Base-by-base conservation (phyloP, 2,797 vertebrate species). In the Cynopterus sphinx region DNA sequence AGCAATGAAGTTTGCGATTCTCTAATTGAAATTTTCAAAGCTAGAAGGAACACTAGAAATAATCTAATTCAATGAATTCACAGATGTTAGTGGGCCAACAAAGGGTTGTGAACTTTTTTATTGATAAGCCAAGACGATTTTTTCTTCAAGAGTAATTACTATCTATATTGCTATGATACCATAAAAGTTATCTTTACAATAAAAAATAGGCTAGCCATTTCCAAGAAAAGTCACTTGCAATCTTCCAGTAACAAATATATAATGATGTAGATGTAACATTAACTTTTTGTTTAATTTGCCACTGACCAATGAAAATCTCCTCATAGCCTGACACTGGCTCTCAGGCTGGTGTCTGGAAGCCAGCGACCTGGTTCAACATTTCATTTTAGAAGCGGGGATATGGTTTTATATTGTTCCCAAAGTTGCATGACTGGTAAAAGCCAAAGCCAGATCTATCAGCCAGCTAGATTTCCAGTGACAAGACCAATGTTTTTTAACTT, bases 191-290 rank as follows among this genome's bases (percentile, higher is more conserved):
- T 96, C 95, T 97, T 96, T 91, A 91, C 63, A 93, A 91, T 95
- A 59, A 96, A 95, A 96, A 91, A 67, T 24, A 87, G 33, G 93
- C 81, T 21, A 93, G 78, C 36, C 95, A 94, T 93, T 97, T 97
- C 94, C 91, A 94, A 97, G 95, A 97, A 97, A 85, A 61, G 26
- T 43, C 10, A 15, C 77, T 94, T 96, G 92, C 55, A 78, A 95
- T 95, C 81, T 97, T 96, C 94, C 92, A 82, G 97, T 97, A 95
- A 96, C 70, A 97, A 96, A 95, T 94, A 95, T 21, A 94, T 94
- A 97, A 96, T 94, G 31, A 91, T 85, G 43, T 94, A 91, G 59
- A 83, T 57, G 5, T 77, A 94, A 77, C 43, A 75, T 94, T 86
- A 73, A 75, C 81, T 88, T 85, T n/a, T 78, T 95, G 83, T 85